A percentile compares a stretch with the other conserved stretches of the same genome.
Conservation (phyloP, 1,140 invertebrate genomes). For the Lineus longissimus region DNA sequence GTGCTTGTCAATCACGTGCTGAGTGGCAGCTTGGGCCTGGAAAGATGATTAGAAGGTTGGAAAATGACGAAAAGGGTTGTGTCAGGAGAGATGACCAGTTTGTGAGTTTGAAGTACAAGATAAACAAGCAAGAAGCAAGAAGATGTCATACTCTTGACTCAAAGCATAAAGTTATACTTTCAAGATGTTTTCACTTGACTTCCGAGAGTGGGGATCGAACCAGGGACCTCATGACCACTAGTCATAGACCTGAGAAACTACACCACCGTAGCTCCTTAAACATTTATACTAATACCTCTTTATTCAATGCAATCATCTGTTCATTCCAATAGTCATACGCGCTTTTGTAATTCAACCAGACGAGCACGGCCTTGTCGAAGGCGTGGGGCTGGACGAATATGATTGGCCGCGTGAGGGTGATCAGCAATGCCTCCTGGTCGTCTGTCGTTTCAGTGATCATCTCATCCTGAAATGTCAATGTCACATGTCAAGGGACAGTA, state of each 20-base stretch:
- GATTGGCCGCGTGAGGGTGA: constrained; percentile 83
- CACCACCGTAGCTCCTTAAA: no score
- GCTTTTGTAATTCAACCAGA: constrained; percentile 98
- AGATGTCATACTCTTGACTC: no score
- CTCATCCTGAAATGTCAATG: constrained; percentile 79
- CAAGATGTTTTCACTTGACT: no score
- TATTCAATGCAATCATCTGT: constrained; percentile 63
- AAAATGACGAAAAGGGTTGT: no score
- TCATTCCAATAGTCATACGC: constrained; percentile 99
- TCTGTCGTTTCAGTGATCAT: constrained; percentile 63
- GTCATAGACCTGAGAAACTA: no score
- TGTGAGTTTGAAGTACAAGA: no score
- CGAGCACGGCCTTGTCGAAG: constrained; percentile 87
- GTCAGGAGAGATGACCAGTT: no score
- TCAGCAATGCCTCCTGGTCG: constrained; percentile 90
- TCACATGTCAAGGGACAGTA: constrained; percentile 4
- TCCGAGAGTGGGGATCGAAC: no score
- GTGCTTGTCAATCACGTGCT: constrained; percentile 45
- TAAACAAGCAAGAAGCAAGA: no score
- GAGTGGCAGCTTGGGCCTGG: constrained; percentile 75
- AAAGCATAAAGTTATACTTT: no score
- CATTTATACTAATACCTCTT: no score
- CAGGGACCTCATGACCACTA: no score
- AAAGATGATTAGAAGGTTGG: not conserved
- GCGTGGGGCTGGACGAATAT: constrained; percentile 94